Percentiles rank a stretch among this genome's conserved stretches.
phyloP scores from a whole-genome alignment of 1,140 invertebrate species.

The Drosophila sp. region DNA sequence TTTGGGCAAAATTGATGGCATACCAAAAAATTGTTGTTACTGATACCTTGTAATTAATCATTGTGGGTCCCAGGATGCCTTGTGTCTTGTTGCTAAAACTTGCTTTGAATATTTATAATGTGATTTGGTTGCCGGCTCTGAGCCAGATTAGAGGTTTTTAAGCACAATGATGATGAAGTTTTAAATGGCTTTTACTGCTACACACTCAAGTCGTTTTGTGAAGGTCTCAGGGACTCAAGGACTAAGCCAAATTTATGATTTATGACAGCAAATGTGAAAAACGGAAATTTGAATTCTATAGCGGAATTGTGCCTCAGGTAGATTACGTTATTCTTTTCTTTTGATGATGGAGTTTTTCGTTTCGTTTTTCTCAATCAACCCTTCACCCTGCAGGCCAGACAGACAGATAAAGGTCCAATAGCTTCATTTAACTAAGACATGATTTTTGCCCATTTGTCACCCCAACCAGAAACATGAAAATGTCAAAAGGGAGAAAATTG shows the following conservation, averaged over 20 bases:
- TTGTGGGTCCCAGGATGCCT: conserved; percentile 23
- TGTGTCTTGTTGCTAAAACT: not conserved
- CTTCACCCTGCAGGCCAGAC: conserved; percentile 56
- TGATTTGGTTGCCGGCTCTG: conserved; percentile 42
- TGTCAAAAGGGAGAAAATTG: conserved; percentile 26
- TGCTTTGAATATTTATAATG: conserved; percentile 67
- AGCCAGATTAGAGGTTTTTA: conserved; percentile 51
- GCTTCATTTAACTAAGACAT: conserved; percentile 59
- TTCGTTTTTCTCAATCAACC: conserved; percentile 42
- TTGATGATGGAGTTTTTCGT: conserved; percentile 51
- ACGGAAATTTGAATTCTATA: conserved; percentile 11
- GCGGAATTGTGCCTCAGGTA: conserved; percentile 49
- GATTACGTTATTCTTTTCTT: conserved; percentile 25
- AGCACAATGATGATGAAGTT: conserved; percentile 21
- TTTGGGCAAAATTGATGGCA: conserved; percentile 67
- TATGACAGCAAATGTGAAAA: conserved; percentile 30
- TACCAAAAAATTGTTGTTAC: conserved; percentile 48
- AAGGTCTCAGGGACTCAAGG: conserved; percentile 20
- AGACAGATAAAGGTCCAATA: conserved; percentile 34
- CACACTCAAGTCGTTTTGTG: not conserved
- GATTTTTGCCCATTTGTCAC: conserved; percentile 51
- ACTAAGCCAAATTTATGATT: conserved; percentile 25
- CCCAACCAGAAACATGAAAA: conserved; percentile 39
- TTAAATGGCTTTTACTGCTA: not conserved
- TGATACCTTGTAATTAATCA: conserved; percentile 74